A percentile compares a stretch with the other conserved stretches of the same genome.
phyloP scores from a whole-genome alignment of 2,888 invertebrate species.

The Stictocephala bisonia region DNA sequence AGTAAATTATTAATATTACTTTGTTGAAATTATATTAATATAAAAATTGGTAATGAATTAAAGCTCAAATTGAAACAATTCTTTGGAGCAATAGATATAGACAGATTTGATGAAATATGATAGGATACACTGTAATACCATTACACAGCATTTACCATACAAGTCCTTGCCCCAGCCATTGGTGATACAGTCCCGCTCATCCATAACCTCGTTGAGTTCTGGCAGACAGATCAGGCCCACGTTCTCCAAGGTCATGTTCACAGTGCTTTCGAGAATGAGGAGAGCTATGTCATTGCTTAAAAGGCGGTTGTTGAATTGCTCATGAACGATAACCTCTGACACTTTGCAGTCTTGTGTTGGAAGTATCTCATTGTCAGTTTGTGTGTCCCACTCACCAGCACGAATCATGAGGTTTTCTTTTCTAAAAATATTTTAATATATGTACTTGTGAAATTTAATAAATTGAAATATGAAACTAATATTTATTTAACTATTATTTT shows the following conservation, averaged over 20 bases:
- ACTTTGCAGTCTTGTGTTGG: constrained; percentile 75
- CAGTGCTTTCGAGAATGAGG: constrained; percentile 69
- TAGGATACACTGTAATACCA: too few species aligned
- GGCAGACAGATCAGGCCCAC: constrained; percentile 82
- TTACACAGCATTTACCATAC: constrained; percentile 77
- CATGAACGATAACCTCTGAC: constrained; percentile 66
- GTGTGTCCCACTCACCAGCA: constrained; percentile 88
- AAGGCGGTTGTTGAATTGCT: constrained; percentile 70
- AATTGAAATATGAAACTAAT: too few species aligned
- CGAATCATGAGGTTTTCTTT: constrained; percentile 66
- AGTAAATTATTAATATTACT: too few species aligned
- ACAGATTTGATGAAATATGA: too few species aligned
- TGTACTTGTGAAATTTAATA: too few species aligned
- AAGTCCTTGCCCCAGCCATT: constrained; percentile 85
- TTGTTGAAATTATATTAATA: too few species aligned
- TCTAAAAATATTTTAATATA: too few species aligned
- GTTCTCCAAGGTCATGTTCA: constrained; percentile 71
- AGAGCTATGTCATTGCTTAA: constrained; percentile 77
- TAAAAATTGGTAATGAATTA: too few species aligned
- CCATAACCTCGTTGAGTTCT: constrained; percentile 67
- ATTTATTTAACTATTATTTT: too few species aligned
- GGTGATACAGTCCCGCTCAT: constrained; percentile 72
- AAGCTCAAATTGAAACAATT: too few species aligned
- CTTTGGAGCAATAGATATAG: too few species aligned
- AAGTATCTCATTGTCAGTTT: constrained; percentile 76